Base-by-base conservation (phyloP, 2,888 invertebrate species). In the Ennomos quercinarius region DNA sequence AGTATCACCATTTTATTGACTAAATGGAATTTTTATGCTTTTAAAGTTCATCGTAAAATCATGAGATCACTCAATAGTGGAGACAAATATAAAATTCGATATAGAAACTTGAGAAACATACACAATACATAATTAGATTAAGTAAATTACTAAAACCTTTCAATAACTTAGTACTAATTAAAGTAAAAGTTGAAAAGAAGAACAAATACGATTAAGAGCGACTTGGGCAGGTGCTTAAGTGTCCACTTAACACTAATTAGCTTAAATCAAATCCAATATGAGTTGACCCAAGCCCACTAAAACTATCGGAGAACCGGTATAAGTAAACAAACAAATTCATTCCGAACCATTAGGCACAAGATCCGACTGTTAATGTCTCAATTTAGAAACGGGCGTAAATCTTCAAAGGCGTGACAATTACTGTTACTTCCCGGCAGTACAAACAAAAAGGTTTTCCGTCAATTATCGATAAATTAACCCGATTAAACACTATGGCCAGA, bases 401-500 rank as follows among this genome's bases (percentile, higher is more conserved):
- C 91, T 91, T 92, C 88, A 90, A 89, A 92, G 91, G 91, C 92
- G 91, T 92, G 92, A 92, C 92, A 92, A 92, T 92, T 90, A 90
- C 91, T 91, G 91, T 91, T 92, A 90, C 89, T 91, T 91, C 82
- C 91, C 89, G 86, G 87, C 88, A 89, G 86, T 88, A 90, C 91
- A 91, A 92, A 92, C 91, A 91, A 91, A 91, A 91, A 91, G 91
- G 90, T 85, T 91, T 89, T 87, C 89, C 91, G 91, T 91, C 91
- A 91, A 92, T 92, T 92, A 92, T 91, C 91, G 91, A 91, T 92
- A 91, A 92, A 92, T 91, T 92, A 92, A 91, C 91, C 89, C 89
- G 91, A 92, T 92, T 92, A 91, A 89, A 84, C 87, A 87, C 81
- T 87, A 79, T 76, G 78, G 86, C 77, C 86, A 85, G 91, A 87